phyloP scores from a whole-genome alignment of 2,113 vertebrate species.

The Sinosuthora webbiana region DNA sequence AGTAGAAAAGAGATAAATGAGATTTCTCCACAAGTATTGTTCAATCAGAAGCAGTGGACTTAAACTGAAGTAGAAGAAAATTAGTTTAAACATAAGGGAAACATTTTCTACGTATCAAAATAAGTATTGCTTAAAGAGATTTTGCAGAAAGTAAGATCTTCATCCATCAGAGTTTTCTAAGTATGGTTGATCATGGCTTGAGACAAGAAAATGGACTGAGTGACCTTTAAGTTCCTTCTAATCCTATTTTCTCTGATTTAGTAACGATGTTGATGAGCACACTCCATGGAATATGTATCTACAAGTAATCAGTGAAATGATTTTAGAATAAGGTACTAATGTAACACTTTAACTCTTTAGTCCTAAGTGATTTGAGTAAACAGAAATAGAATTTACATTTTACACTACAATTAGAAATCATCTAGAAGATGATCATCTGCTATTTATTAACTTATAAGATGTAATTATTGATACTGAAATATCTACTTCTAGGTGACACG shows the following conservation, averaged over 20 bases:
- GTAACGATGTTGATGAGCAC: neutral
- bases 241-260: slow-evolving; percentile 9
- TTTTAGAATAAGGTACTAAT: slow-evolving; percentile 7
- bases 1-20: neutral
- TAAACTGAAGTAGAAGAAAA: neutral
- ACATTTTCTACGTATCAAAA: neutral
- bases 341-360: slow-evolving; percentile 2
- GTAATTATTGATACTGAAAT: slow-evolving; percentile 55
- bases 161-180: neutral
- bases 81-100: neutral
- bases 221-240: neutral
- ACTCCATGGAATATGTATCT: neutral
- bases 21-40: neutral
- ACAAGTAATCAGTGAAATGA: slow-evolving; percentile 26
- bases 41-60: neutral
- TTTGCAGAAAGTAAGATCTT: neutral
- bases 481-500: neutral
- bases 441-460: slow-evolving; percentile 43
- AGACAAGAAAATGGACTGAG: neutral
- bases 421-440: neutral
- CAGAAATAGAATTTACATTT: slow-evolving; percentile 33
- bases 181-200: neutral
- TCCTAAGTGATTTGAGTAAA: slow-evolving; percentile 25
- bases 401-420: slow-evolving; percentile 12
- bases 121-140: neutral